Conservation (phyloP, 2,797 vertebrate species). For the Melanotaenia trifasciata region DNA sequence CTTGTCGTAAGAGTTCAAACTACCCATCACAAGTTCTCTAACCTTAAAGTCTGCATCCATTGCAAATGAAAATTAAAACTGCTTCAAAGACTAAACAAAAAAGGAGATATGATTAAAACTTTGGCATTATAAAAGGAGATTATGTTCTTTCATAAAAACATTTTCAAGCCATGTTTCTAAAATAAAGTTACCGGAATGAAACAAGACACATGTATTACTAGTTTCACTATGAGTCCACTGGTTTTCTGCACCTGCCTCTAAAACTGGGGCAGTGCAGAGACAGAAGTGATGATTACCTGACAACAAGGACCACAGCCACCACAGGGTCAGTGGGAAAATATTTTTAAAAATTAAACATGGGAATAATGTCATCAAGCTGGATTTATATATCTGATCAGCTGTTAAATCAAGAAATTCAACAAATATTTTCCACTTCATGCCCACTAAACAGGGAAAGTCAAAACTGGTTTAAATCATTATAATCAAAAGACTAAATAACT, state of each 20-base stretch:
- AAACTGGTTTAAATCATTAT: not conserved
- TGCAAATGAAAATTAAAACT: slow-evolving; percentile 40
- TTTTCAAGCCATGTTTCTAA: slow-evolving; percentile 37
- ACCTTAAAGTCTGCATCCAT: slow-evolving; percentile 32
- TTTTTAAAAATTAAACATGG: not conserved
- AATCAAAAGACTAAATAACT: not conserved
- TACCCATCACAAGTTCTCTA: slow-evolving; percentile 48
- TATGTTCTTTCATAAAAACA: slow-evolving; percentile 20
- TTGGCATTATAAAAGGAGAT: slow-evolving; percentile 22
- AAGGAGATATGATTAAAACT: slow-evolving; percentile 70
- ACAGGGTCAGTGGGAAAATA: not conserved
- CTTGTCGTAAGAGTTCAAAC: slow-evolving; percentile 43
- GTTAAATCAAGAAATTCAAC: not conserved
- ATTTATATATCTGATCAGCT: not conserved
- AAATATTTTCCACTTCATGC: not conserved
- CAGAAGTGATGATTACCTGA: slow-evolving; percentile 7
- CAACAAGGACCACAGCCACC: not conserved
- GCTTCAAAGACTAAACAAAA: slow-evolving; percentile 40
- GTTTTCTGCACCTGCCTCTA: slow-evolving; percentile 16
- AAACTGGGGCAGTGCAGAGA: slow-evolving; percentile 12
- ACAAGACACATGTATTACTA: not conserved
- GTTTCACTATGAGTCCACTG: slow-evolving; percentile 45
- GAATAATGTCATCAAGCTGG: not conserved
- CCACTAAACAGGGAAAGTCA: not conserved
- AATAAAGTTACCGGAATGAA: slow-evolving; percentile 15